Base-by-base conservation (phyloP, 2,113 vertebrate genomes). In the Percopsis transmontana region DNA sequence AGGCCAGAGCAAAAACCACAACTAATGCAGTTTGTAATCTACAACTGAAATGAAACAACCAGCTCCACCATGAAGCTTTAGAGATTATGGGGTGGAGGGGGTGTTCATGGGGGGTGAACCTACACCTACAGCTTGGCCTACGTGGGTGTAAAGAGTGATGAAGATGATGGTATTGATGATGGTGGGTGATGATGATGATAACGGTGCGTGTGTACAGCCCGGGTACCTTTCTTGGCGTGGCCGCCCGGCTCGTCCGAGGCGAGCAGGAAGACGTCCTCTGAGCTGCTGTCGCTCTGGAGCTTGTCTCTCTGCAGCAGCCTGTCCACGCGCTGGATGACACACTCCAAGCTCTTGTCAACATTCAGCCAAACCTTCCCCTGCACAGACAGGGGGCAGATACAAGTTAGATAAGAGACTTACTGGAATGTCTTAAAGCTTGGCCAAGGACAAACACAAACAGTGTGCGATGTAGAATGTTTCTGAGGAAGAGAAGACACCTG, bases 321-420 rank as follows among this genome's bases (percentile, higher is more conserved):
- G 89, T 97, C 95, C 70, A 97, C 96, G 41, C 94, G 91, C 90
- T 97, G 95, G 70, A 99, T 95, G 82, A 99, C 96, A 79, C 96
- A 98, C 86, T 99, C 97, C 83, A 99, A 92, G 77, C 97, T 98
- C 92, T 98, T 98, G 84, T 98, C 94, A 0, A 98, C 97, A 13
- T 99, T 99, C 72, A 97, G 86, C 95, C 97, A 98, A 70, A 97
- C 94, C 55, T 98, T 99, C 83, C 96, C 96, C 97, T 99, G 86
- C 61, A 85, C 53, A 55, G 45, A 42, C 52, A 27, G 2, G 53
- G 12, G 10, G 19, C 62, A 44, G 33, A 54, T 16, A 56, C 39
- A n/a, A n/a, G n/a, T n/a, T n/a, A n/a, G n/a, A n/a, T n/a, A n/a
- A n/a, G n/a, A n/a, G n/a, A n/a, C n/a, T n/a, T n/a, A n/a, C n/a